Conservation (phyloP, 1,140 invertebrate species). For the Dinothrombium tinctorium region DNA sequence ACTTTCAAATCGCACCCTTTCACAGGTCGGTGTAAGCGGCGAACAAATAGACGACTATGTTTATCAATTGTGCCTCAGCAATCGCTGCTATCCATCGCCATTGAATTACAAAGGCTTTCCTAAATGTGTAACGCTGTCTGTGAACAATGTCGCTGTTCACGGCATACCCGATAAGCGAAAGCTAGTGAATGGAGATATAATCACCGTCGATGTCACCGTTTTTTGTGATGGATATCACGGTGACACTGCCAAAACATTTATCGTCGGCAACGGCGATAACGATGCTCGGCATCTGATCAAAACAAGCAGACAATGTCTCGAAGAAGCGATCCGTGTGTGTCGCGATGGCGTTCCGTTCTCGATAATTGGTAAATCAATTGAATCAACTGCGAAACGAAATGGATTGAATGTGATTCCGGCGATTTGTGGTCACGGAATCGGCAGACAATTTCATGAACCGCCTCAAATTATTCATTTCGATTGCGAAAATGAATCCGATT, state of each 20-base stretch:
- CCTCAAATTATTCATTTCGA: constrained; percentile 56
- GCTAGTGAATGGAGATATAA: constrained; percentile 58
- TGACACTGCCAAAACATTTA: constrained; percentile 67
- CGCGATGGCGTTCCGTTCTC: constrained; percentile 43
- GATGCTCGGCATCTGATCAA: too few species aligned
- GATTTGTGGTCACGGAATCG: constrained; percentile 80
- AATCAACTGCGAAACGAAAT: constrained; percentile 29
- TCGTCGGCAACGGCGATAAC: constrained; percentile 41
- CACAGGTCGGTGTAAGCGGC: constrained; percentile 58
- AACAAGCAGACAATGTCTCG: constrained; percentile 40
- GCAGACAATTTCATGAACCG: constrained; percentile 66
- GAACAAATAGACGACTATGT: constrained; percentile 57
- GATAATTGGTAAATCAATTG: constrained; percentile 37
- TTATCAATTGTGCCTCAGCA: constrained; percentile 38
- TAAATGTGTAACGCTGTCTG: constrained; percentile 79
- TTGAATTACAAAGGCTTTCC: constrained; percentile 62
- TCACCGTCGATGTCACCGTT: constrained; percentile 77
- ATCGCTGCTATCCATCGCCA: constrained; percentile 69
- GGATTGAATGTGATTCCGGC: constrained; percentile 43
- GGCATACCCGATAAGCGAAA: constrained; percentile 69
- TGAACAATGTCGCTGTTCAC: constrained; percentile 84
- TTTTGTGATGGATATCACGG: constrained; percentile 66
- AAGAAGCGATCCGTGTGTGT: constrained; percentile 48
- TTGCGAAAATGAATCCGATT: constrained; percentile 11
- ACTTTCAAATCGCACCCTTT: too few species aligned